Conservation (phyloP, 23 tunicate genomes). For the Corella eumyota region DNA sequence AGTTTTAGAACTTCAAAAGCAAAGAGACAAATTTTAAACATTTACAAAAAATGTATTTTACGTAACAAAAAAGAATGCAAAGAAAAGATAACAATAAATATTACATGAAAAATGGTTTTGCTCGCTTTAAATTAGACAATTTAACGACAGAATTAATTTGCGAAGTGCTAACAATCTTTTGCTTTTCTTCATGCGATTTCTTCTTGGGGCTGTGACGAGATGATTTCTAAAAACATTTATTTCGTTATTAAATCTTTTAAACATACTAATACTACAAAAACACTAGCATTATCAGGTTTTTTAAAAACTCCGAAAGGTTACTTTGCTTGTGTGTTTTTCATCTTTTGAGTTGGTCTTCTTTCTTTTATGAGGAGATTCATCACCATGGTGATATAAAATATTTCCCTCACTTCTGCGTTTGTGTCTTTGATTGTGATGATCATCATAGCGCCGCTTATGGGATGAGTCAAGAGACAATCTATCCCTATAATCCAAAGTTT, state of each 20-base stretch:
- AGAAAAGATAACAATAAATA: too few species aligned
- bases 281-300: too few species aligned
- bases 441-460: neutral
- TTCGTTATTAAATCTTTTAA: too few species aligned
- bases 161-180: neutral
- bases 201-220: neutral
- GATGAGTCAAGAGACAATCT: conserved; percentile 2
- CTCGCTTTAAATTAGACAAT: conserved; percentile 6
- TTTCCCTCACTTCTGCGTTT: conserved; percentile 4
- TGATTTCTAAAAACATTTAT: neutral
- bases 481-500: neutral
- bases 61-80: too few species aligned
- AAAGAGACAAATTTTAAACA: too few species aligned
- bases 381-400: neutral
- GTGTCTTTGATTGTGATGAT: neutral
- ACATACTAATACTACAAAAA: too few species aligned
- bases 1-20: too few species aligned
- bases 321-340: too few species aligned
- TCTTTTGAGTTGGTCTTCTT: neutral
- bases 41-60: too few species aligned
- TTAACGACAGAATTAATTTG: conserved; percentile 1
- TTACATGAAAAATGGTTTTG: conserved; percentile 15
- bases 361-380: neutral
- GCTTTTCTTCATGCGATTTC: neutral
- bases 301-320: too few species aligned